These are phyloP conservation scores for Dolichoris vasculosae DNA, from an alignment of 1,140 invertebrate genomes.

Conservation along the genomic window DNA sequence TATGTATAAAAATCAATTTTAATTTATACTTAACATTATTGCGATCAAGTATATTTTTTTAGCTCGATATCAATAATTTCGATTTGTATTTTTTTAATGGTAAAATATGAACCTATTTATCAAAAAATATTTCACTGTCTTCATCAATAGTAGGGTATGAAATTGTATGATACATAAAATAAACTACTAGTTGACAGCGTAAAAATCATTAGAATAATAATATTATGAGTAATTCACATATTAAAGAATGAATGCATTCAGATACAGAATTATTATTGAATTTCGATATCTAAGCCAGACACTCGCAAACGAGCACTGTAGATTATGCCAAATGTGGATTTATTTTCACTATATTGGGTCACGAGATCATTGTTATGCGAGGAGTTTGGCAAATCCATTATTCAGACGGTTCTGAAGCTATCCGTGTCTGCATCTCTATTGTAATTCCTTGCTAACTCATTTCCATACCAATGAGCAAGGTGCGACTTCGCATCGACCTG, in stretches of 20 bases:
- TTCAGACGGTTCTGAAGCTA: constrained; percentile 64
- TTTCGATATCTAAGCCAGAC: constrained; percentile 52
- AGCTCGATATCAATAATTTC: no score
- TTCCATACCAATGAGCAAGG: constrained; percentile 67
- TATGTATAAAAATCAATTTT: no score
- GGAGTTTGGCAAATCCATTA: constrained; percentile 68
- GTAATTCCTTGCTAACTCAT: constrained; percentile 68
- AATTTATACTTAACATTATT: no score
- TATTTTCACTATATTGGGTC: constrained; percentile 68
- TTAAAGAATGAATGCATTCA: constrained; percentile 49
- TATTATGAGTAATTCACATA: constrained; percentile 8
- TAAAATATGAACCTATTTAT: no score
- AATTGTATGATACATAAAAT: neutral
- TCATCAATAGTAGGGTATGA: neutral
- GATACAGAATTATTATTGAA: constrained; percentile 51
- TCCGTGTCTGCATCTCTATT: constrained; percentile 65
- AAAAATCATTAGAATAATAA: constrained; percentile 23
- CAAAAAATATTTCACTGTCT: neutral
- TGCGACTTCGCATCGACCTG: constrained; percentile 42
- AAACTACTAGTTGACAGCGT: neutral
- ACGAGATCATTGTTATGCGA: constrained; percentile 68
- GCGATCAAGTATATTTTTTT: no score
- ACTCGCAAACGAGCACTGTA: constrained; percentile 53
- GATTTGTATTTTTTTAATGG: no score
- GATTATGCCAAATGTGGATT: constrained; percentile 64